phyloP scores from a whole-genome alignment of 2,888 invertebrate species.

The Andrena flavipes region DNA sequence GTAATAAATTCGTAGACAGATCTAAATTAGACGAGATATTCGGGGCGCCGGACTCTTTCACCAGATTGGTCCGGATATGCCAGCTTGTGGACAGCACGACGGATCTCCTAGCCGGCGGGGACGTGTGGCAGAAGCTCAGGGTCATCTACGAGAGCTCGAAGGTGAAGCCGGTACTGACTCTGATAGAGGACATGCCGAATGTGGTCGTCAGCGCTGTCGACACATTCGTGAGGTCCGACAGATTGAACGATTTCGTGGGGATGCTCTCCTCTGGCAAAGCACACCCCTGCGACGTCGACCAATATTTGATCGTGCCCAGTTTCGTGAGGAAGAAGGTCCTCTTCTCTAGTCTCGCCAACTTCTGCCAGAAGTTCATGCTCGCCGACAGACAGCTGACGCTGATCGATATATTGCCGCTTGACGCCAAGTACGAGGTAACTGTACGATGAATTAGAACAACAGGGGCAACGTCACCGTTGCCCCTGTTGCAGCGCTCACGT shows the following conservation, averaged over 20 bases:
- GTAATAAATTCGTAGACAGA: neutral
- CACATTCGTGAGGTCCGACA: constrained; percentile 79
- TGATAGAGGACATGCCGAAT: constrained; percentile 79
- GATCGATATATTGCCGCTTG: constrained; percentile 71
- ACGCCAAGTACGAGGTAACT: constrained; percentile 63
- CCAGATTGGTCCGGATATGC: constrained; percentile 44
- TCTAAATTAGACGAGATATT: neutral
- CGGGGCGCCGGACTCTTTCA: neutral
- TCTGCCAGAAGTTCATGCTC: constrained; percentile 75
- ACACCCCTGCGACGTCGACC: constrained; percentile 77
- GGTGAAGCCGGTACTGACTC: constrained; percentile 72
- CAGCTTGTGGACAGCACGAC: constrained; percentile 65
- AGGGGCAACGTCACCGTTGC: neutral
- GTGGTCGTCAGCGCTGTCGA: constrained; percentile 75
- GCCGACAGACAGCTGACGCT: constrained; percentile 45
- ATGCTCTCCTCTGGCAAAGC: constrained; percentile 69
- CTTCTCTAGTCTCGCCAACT: constrained; percentile 75
- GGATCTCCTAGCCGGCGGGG: constrained; percentile 77
- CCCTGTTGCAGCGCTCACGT: neutral
- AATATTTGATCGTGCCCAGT: constrained; percentile 76
- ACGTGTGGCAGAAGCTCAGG: constrained; percentile 78
- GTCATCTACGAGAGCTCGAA: constrained; percentile 73
- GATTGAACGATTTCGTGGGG: constrained; percentile 74
- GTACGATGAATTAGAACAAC: neutral
- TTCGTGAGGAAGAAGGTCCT: constrained; percentile 77